phyloP scores from a whole-genome alignment of 2,797 vertebrate genomes.

The Otus scops region DNA sequence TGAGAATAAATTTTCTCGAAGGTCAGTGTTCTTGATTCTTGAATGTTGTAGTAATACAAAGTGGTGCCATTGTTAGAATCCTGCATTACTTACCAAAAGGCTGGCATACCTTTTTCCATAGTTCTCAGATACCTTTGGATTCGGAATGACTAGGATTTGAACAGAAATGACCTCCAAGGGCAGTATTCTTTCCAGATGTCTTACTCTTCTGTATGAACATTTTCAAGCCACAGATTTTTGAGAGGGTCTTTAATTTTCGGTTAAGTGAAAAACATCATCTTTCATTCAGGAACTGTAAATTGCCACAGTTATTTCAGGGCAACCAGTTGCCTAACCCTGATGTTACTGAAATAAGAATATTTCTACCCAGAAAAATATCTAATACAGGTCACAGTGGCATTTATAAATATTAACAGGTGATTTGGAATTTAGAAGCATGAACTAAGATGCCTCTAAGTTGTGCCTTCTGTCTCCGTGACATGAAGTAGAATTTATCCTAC shows the following conservation, averaged over 20 bases:
- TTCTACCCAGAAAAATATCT: neutral
- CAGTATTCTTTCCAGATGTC: neutral
- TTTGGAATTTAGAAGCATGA: neutral
- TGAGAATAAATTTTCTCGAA: neutral
- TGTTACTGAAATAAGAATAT: neutral
- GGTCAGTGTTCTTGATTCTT: neutral
- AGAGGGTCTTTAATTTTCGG: neutral
- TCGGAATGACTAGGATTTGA: neutral
- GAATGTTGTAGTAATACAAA: neutral
- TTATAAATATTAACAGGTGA: neutral
- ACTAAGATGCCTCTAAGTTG: neutral
- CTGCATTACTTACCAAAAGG: neutral
- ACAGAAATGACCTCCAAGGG: neutral
- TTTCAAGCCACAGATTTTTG: neutral
- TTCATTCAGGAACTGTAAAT: neutral
- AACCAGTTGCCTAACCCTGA: neutral
- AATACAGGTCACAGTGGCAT: neutral
- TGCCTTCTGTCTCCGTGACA: neutral
- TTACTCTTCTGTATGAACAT: neutral
- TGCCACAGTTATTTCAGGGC: neutral
- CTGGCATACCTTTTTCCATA: neutral
- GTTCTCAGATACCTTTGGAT: neutral
- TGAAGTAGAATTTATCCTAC: neutral
- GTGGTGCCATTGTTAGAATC: neutral
- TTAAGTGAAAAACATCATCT: neutral